Conservation (phyloP, 1,140 invertebrate species). For the Bombus difficillimus region DNA sequence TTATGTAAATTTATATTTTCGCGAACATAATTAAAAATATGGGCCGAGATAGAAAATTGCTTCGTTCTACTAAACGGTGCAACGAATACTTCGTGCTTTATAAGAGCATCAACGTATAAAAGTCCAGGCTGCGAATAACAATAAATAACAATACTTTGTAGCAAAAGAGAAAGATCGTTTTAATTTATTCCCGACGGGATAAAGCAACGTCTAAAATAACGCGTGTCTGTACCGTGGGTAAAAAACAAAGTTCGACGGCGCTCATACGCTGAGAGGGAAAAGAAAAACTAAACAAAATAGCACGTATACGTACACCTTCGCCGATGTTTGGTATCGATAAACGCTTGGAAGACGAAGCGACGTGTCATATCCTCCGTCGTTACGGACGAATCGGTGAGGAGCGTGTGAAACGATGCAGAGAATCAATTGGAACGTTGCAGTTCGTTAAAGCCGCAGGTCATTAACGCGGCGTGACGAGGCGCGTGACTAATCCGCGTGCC, state of each 20-base stretch:
- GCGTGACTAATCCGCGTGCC: slow-evolving; percentile 30
- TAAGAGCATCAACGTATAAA: too few relatives aligned
- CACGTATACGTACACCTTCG: too few relatives aligned
- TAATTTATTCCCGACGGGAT: too few relatives aligned
- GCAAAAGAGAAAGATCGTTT: too few relatives aligned
- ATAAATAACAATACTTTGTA: too few relatives aligned
- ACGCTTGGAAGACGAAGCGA: not conserved
- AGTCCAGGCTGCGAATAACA: too few relatives aligned
- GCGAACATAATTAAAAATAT: too few relatives aligned
- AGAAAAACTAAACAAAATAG: not conserved
- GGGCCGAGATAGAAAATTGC: too few relatives aligned
- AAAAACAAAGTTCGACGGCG: not conserved
- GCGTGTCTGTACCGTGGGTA: not conserved
- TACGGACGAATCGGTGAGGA: slow-evolving; percentile 9
- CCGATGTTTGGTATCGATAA: slow-evolving; percentile 19
- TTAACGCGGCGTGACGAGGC: slow-evolving; percentile 35
- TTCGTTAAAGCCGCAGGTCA: slow-evolving; percentile 40
- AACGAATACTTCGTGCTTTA: too few relatives aligned
- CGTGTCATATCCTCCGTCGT: slow-evolving; percentile 1
- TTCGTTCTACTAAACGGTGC: too few relatives aligned
- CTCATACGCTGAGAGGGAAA: not conserved
- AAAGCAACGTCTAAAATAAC: too few relatives aligned
- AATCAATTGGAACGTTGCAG: slow-evolving; percentile 48
- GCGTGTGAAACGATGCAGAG: slow-evolving; percentile 33
- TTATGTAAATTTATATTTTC: too few relatives aligned